phyloP scores from a whole-genome alignment of 2,113 vertebrate species.

The Lota lota region DNA sequence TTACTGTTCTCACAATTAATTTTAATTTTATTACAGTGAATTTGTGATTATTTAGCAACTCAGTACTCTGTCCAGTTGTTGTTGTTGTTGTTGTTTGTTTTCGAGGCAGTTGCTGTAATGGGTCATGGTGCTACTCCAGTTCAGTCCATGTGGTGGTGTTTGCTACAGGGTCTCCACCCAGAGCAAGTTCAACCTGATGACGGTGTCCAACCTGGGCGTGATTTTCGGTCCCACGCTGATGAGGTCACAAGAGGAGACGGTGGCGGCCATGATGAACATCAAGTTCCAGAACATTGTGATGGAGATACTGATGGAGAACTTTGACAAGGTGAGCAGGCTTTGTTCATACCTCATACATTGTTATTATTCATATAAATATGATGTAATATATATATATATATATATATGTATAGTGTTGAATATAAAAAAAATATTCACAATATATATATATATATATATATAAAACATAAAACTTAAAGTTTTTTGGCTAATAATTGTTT shows the following conservation, averaged over 20 bases:
- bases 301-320: conserved; percentile 96
- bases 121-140: too few species aligned
- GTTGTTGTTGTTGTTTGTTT: too few species aligned
- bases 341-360: background rate
- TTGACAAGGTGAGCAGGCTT: conserved; percentile 80
- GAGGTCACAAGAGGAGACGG: conserved; percentile 96
- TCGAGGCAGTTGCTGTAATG: too few species aligned
- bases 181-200: conserved; percentile 94
- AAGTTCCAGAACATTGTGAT: conserved; percentile 99
- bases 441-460: too few species aligned
- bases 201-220: conserved; percentile 94
- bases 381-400: background rate
- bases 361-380: background rate
- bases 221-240: conserved; percentile 97
- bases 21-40: too few species aligned
- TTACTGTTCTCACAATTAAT: too few species aligned
- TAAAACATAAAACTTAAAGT: background rate
- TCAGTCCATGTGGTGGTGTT: too few species aligned
- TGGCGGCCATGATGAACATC: conserved; percentile 99
- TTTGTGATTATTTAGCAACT: too few species aligned
- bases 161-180: conserved; percentile 86
- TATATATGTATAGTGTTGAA: background rate
- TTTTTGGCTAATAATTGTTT: background rate
- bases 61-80: too few species aligned
- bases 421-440: background rate